Evolutionary conservation across 2,888 invertebrate species (phyloP), one percentile per base, ranked within the genome.

Genomic region (Cheiracanthium punctorium): DNA sequence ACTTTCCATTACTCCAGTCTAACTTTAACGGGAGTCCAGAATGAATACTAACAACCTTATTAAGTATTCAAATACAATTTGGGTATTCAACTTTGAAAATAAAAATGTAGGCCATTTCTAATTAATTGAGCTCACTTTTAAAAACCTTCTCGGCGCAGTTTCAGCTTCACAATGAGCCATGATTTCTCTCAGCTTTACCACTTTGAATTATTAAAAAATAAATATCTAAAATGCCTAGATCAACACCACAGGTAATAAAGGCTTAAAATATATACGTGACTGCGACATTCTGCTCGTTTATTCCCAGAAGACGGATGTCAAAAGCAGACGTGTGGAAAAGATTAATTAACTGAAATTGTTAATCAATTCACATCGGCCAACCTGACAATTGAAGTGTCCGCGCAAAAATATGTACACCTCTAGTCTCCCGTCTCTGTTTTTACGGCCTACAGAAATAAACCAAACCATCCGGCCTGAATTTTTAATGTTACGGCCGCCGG

Each of bases 401-500:
- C 58, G 24, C 24, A 24, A 5, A 58, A 58, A 58, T 24, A 58
- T 24, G 58, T 24, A 58, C 20, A 24, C 58, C 58, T 24, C 12
- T n/a, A n/a, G n/a, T n/a, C n/a, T n/a, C n/a, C n/a, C n/a, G n/a
- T 58, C 58, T 58, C 58, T 58, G 24, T 58, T 58, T n/a, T 24
- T 24, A 24, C 20, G n/a, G 65, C 69, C 20, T 8, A 70, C 29
- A 17, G 52, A 74, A 70, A 79, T 20, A 73, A 58, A 79, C 77
- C 41, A 73, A 73, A 79, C 79, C 14, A n/a, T 32, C 74, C 41
- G 69, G 32, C 37, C 33, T 85, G 74, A 73, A 85, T 85, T 79
- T 85, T 85, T 85, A 79, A 85, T 79, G 69, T 29, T 32, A 29
- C 1, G 77, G 74, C 69, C 52, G 69, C 58, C 74, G 29, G 65